These are phyloP conservation scores for Electrona antarctica DNA, from an alignment of 2,113 vertebrate species.

Conservation along the genomic window DNA sequence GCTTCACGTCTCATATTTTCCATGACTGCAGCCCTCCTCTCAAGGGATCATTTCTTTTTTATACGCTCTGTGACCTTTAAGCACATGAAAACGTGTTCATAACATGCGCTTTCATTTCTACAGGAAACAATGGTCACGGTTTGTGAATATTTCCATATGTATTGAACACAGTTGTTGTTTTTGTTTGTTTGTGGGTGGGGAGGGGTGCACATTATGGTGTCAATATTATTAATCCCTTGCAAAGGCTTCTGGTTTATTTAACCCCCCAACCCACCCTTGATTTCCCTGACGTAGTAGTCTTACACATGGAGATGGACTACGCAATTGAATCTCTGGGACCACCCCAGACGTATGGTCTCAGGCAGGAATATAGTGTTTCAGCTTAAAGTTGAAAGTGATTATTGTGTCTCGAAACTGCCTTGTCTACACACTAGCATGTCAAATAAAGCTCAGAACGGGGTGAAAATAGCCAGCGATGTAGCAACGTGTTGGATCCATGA, in stretches of 20 bases:
- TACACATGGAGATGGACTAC: slow-evolving; percentile 24
- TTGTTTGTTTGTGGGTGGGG: neutral
- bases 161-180: neutral
- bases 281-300: slow-evolving; percentile 14
- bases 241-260: slow-evolving; percentile 21
- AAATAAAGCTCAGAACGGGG: slow-evolving; percentile 70
- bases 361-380: slow-evolving; percentile 64
- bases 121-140: neutral
- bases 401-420: slow-evolving; percentile 70
- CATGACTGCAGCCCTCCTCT: slow-evolving; percentile 62
- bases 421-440: slow-evolving; percentile 64
- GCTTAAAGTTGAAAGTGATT: slow-evolving; percentile 67
- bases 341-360: slow-evolving; percentile 48
- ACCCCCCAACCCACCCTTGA: neutral
- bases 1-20: slow-evolving; percentile 55
- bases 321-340: slow-evolving; percentile 43
- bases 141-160: neutral
- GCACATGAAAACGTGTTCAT: slow-evolving; percentile 16
- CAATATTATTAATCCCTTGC: slow-evolving; percentile 9
- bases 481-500: slow-evolving; percentile 45
- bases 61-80: slow-evolving; percentile 47
- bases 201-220: neutral
- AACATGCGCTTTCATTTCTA: neutral
- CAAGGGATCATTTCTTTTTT: slow-evolving; percentile 44
- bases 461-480: slow-evolving; percentile 68